These are phyloP conservation scores for Dreissena polymorpha DNA, from an alignment of 1,140 invertebrate genomes.

Conservation along the genomic window DNA sequence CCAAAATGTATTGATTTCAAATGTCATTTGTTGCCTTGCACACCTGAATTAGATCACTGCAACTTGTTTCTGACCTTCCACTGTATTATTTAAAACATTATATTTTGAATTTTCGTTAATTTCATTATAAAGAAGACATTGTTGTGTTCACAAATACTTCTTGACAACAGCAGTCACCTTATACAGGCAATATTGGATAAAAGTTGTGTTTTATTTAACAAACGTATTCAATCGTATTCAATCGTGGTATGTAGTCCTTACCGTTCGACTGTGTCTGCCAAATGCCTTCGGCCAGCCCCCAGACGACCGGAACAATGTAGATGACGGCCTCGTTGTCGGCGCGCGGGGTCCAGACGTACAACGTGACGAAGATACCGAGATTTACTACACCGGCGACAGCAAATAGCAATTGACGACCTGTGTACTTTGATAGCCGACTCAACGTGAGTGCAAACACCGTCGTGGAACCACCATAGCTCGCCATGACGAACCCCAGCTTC, in stretches of 20 bases:
- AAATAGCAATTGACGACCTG: conserved; percentile 92
- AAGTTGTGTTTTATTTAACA: too few species aligned
- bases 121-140: too few species aligned
- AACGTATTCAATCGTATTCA: too few species aligned
- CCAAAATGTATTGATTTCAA: too few species aligned
- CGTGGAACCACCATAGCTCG: conserved; percentile 95
- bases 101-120: too few species aligned
- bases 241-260: conserved; percentile 77
- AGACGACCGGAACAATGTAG: conserved; percentile 93
- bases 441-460: conserved; percentile 94
- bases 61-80: too few species aligned
- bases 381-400: conserved; percentile 80
- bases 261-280: conserved; percentile 98
- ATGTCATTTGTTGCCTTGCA: too few species aligned
- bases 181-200: too few species aligned
- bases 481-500: conserved; percentile 96
- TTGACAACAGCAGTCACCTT: too few species aligned
- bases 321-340: conserved; percentile 89
- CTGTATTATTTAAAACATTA: too few species aligned
- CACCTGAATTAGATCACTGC: too few species aligned
- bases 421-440: conserved; percentile 94
- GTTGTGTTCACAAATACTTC: too few species aligned
- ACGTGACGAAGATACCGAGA: conserved; percentile 57
- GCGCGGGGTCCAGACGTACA: conserved; percentile 88
- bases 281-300: conserved; percentile 96